Percentiles rank a stretch among this genome's conserved stretches.
Evolutionary conservation across 2,888 invertebrate species (phyloP).

Genomic region (Quadroppia sp.): DNA sequence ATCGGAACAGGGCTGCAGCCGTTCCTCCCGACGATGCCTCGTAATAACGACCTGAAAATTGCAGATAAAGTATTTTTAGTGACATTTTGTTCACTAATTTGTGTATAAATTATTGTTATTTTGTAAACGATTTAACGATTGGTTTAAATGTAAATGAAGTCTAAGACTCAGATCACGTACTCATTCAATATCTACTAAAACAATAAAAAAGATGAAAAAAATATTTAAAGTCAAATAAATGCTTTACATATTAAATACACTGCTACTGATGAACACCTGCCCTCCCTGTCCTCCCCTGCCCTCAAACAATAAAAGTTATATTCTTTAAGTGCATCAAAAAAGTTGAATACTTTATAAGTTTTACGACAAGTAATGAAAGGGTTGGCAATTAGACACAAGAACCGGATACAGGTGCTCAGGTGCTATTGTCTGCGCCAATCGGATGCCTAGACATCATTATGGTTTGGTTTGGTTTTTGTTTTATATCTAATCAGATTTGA

Average conservation of each 20-base stretch:
- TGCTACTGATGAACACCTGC: conserved; percentile 13
- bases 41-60: conserved; percentile 33
- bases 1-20: conserved; percentile 52
- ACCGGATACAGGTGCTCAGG: conserved; percentile 34
- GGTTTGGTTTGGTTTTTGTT: background rate
- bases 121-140: conserved; percentile 15
- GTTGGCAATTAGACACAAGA: conserved; percentile 23
- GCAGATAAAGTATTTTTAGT: background rate
- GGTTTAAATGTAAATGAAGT: conserved; percentile 15
- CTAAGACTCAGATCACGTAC: conserved; percentile 1
- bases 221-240: conserved; percentile 4
- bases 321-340: conserved; percentile 20
- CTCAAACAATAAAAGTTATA: background rate
- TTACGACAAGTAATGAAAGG: conserved; percentile 31
- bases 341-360: conserved; percentile 26
- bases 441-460: conserved; percentile 32
- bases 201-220: background rate
- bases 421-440: background rate
- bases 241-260: conserved; percentile 9
- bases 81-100: background rate
- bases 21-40: conserved; percentile 46
- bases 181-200: conserved; percentile 14
- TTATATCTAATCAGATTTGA: conserved; percentile 32
- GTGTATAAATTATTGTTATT: background rate
- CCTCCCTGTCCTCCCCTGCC: conserved; percentile 3